Conservation (phyloP, 2,113 vertebrate species). For the Oenanthe melanoleuca region DNA sequence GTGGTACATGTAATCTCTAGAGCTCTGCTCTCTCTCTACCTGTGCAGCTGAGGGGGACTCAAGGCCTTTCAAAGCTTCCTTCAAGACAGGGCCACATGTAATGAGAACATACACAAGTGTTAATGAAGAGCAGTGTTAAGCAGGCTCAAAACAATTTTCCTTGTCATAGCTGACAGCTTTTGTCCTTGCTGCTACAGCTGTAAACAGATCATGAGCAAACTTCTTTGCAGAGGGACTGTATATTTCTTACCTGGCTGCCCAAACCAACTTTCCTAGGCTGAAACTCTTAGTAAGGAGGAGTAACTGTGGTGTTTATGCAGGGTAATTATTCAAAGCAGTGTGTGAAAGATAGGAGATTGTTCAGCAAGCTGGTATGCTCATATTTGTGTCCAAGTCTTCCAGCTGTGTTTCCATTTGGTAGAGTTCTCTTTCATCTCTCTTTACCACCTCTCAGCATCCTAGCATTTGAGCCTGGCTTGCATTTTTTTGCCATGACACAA, state of each 20-base stretch:
- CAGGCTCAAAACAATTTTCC: not conserved
- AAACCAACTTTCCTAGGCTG: not conserved
- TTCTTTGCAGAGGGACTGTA: not conserved
- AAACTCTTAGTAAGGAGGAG: not conserved
- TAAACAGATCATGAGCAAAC: not conserved
- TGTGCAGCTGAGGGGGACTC: not conserved
- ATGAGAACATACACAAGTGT: not conserved
- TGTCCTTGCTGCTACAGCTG: not conserved
- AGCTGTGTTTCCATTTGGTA: not conserved
- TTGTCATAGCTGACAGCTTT: not conserved
- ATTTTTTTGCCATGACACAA: not conserved
- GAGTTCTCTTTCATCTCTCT: not conserved
- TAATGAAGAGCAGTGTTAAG: not conserved
- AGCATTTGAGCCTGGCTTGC: not conserved
- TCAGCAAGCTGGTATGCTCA: not conserved
- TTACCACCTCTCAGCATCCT: not conserved
- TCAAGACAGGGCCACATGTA: fast-evolving
- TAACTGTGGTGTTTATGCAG: not conserved
- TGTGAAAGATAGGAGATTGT: not conserved
- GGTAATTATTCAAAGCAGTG: not conserved
- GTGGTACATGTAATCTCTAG: not conserved
- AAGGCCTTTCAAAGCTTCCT: not conserved
- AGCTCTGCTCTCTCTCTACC: not conserved
- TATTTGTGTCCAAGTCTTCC: not conserved
- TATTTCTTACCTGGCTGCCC: not conserved